Conservation (phyloP, 2,797 vertebrate species). For the Acanthis flammea region DNA sequence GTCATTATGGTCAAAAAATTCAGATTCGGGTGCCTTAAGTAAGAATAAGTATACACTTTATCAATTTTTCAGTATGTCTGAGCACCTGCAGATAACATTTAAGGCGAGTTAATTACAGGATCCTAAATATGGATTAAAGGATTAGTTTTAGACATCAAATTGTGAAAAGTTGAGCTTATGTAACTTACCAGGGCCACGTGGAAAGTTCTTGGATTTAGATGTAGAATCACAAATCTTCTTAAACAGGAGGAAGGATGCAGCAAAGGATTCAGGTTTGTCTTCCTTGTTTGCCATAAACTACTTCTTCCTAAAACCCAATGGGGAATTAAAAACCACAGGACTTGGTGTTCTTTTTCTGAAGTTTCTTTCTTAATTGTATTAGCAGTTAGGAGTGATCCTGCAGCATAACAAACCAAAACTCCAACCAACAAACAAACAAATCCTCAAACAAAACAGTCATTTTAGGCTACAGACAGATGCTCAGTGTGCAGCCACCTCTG, state of each 20-base stretch:
- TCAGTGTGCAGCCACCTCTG: background rate
- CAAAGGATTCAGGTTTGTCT: background rate
- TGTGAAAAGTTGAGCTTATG: background rate
- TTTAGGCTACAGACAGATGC: background rate
- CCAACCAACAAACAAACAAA: background rate
- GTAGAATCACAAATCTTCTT: background rate
- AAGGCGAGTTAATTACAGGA: background rate
- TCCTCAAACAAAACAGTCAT: background rate
- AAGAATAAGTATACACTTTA: conserved; percentile 1
- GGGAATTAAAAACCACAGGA: background rate
- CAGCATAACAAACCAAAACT: background rate
- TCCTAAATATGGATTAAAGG: conserved; percentile 27
- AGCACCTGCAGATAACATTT: conserved; percentile 30
- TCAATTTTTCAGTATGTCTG: conserved; percentile 10
- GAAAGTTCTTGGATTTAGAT: background rate
- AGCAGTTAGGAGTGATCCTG: background rate
- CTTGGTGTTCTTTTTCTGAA: background rate
- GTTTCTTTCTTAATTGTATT: background rate
- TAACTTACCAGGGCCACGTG: background rate
- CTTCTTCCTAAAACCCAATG: background rate
- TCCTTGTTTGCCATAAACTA: background rate
- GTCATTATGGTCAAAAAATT: conserved; percentile 21
- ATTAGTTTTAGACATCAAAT: conserved; percentile 19
- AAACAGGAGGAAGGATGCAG: background rate
- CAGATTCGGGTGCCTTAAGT: background rate